phyloP scores from a whole-genome alignment of 2,113 vertebrate genomes.

The Columba livia region DNA sequence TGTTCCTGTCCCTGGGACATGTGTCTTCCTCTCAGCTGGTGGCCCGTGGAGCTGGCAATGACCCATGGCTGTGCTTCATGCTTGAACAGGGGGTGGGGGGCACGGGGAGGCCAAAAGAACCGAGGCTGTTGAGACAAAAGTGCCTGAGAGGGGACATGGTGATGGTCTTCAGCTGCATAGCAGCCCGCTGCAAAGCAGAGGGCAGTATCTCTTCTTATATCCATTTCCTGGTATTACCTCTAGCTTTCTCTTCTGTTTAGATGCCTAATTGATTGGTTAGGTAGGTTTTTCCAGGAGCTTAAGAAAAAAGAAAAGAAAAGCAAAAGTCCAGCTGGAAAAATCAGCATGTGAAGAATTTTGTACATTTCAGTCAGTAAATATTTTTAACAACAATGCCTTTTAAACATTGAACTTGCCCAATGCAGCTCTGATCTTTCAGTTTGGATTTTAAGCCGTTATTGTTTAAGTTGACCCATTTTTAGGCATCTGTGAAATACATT shows the following conservation, averaged over 20 bases:
- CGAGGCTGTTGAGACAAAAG: too few species aligned
- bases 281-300: background rate
- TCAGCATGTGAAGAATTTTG: background rate
- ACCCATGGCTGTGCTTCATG: background rate
- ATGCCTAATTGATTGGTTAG: background rate
- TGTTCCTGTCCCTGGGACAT: background rate
- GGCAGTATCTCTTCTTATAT: too few species aligned
- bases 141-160: too few species aligned
- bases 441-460: background rate
- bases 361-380: background rate
- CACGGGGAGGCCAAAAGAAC: too few species aligned
- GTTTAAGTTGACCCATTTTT: slow-evolving; percentile 16
- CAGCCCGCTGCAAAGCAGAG: too few species aligned
- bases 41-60: background rate
- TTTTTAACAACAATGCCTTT: background rate
- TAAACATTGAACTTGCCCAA: background rate
- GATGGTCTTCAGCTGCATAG: too few species aligned
- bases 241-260: background rate
- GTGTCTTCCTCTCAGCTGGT: background rate
- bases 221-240: background rate
- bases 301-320: background rate
- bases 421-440: background rate
- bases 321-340: background rate
- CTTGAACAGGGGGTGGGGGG: too few species aligned
- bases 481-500: slow-evolving; percentile 24